Evolutionary conservation across 2,797 vertebrate genomes (phyloP).

Genomic region (Numenius phaeopus): DNA sequence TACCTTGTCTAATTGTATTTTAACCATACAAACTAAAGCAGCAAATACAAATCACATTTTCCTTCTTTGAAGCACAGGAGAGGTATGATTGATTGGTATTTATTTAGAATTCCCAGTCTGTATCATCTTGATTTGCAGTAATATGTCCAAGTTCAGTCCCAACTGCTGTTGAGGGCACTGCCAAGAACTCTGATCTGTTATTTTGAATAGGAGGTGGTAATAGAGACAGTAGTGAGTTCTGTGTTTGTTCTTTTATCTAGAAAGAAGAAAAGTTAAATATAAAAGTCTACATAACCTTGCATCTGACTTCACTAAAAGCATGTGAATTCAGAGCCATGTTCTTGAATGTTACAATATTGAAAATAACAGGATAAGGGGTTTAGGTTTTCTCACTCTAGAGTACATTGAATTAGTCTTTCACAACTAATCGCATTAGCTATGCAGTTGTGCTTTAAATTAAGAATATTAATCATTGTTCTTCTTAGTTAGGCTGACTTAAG

Average conservation of each 20-base stretch:
- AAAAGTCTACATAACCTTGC: background rate
- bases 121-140: constrained; percentile 57
- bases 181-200: constrained; percentile 62
- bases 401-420: background rate
- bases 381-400: background rate
- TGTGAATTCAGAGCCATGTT: background rate
- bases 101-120: constrained; percentile 79
- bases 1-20: constrained; percentile 56
- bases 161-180: constrained; percentile 13
- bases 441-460: background rate
- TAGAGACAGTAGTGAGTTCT: constrained; percentile 88
- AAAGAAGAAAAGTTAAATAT: constrained; percentile 45
- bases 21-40: constrained; percentile 73
- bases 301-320: background rate
- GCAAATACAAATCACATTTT: constrained; percentile 76
- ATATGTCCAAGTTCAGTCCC: constrained; percentile 49
- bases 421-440: background rate
- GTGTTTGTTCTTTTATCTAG: constrained; percentile 90
- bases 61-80: constrained; percentile 65
- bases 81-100: constrained; percentile 58
- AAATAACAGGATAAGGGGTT: background rate
- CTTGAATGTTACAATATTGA: background rate
- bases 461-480: background rate
- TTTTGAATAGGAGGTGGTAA: constrained; percentile 89
- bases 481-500: background rate